These are phyloP conservation scores for Aphodius granarius DNA, from an alignment of 2,888 invertebrate species.

Conservation along the genomic window DNA sequence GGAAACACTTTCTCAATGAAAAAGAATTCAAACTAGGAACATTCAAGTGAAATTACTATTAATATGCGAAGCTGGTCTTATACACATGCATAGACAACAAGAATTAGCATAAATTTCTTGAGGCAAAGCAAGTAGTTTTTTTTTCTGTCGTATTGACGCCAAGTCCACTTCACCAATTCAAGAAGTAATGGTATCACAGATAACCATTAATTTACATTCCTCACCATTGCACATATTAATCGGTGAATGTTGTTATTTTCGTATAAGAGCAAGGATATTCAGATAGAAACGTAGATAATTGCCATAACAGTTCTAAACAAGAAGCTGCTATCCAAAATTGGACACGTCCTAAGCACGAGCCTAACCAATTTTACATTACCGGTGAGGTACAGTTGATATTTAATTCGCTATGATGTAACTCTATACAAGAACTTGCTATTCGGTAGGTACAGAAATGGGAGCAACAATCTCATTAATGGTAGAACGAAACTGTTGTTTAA, in stretches of 20 bases:
- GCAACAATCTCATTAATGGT: neutral
- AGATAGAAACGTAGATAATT: neutral
- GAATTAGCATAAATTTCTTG: neutral
- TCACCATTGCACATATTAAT: neutral
- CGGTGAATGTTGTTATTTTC: neutral
- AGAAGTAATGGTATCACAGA: neutral
- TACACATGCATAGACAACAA: neutral
- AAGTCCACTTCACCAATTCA: neutral
- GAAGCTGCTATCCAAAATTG: neutral
- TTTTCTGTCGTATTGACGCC: neutral
- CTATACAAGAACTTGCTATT: neutral
- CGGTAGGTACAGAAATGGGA: neutral
- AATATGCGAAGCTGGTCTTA: neutral
- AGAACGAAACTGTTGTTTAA: neutral
- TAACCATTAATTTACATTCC: neutral
- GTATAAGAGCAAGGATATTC: neutral
- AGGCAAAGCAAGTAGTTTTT: neutral
- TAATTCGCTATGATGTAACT: constrained; percentile 2
- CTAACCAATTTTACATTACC: neutral
- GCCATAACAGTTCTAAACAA: neutral
- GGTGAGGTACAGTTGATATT: constrained; percentile 5
- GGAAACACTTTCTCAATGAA: neutral
- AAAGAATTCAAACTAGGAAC: neutral
- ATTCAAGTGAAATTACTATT: neutral
- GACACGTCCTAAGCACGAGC: neutral